Conservation (phyloP, 1,140 invertebrate species). For the Littorina saxatilis region DNA sequence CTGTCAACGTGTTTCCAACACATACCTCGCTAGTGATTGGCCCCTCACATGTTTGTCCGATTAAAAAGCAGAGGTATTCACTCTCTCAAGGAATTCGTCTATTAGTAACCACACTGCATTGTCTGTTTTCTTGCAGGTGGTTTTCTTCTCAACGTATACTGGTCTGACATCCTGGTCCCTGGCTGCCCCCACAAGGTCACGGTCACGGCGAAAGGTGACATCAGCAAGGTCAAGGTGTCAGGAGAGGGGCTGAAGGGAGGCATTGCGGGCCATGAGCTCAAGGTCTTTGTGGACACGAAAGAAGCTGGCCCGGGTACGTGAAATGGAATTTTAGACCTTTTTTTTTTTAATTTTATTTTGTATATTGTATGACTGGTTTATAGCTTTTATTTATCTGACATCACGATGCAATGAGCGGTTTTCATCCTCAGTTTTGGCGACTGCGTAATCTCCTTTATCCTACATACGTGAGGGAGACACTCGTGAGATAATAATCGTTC, state of each 20-base stretch:
- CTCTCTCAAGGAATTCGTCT: too few species aligned
- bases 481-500: too few species aligned
- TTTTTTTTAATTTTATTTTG: not conserved
- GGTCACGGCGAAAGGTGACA: conserved; percentile 85
- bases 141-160: conserved; percentile 91
- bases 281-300: conserved; percentile 96
- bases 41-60: too few species aligned
- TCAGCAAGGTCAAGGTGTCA: conserved; percentile 89
- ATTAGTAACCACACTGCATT: too few species aligned
- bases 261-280: conserved; percentile 94
- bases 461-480: too few species aligned
- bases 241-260: conserved; percentile 94
- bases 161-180: conserved; percentile 91
- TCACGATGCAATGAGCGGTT: too few species aligned
- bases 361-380: not conserved
- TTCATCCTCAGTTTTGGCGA: too few species aligned
- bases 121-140: conserved; percentile 69
- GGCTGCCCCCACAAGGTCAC: conserved; percentile 95
- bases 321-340: not conserved
- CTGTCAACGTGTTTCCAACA: too few species aligned
- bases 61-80: too few species aligned
- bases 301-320: conserved; percentile 87
- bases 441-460: too few species aligned
- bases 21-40: too few species aligned
- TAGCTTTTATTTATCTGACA: not conserved